These are phyloP conservation scores for Zosterops pallidus DNA, from an alignment of 2,113 vertebrate genomes.

Conservation along the genomic window DNA sequence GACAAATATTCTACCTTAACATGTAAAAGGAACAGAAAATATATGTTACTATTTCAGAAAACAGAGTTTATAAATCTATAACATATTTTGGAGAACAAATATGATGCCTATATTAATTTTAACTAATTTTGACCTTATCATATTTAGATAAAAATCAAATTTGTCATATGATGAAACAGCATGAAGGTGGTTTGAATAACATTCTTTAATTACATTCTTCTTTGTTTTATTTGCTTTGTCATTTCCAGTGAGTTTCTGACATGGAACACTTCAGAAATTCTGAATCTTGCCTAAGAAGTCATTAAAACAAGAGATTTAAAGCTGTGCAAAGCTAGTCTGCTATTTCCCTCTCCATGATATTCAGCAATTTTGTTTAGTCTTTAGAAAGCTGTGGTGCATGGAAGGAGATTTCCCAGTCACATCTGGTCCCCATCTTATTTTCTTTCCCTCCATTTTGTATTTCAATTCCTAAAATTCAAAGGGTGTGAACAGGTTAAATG, in stretches of 20 bases:
- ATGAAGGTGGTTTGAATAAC: neutral
- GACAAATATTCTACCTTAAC: neutral
- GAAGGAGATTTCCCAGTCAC: neutral
- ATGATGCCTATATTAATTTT: neutral
- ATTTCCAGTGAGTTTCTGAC: neutral
- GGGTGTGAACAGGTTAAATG: neutral
- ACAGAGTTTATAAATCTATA: neutral
- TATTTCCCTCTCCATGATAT: neutral
- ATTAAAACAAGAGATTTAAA: neutral
- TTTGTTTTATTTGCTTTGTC: neutral
- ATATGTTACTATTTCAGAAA: neutral
- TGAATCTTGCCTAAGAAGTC: neutral
- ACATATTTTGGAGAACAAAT: neutral
- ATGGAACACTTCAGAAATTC: neutral
- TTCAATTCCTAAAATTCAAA: neutral
- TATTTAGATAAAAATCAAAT: neutral
- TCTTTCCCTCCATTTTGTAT: neutral
- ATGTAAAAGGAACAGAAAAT: neutral
- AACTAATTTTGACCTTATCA: neutral
- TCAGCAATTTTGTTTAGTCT: neutral
- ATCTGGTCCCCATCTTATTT: neutral
- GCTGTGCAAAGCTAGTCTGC: neutral
- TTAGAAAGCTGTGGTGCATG: neutral
- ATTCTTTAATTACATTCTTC: neutral
- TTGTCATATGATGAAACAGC: neutral